Evolutionary conservation across 2,797 vertebrate genomes (phyloP), one percentile per base, ranked within the genome.

Genomic region (Lycodopsis pacificus): DNA sequence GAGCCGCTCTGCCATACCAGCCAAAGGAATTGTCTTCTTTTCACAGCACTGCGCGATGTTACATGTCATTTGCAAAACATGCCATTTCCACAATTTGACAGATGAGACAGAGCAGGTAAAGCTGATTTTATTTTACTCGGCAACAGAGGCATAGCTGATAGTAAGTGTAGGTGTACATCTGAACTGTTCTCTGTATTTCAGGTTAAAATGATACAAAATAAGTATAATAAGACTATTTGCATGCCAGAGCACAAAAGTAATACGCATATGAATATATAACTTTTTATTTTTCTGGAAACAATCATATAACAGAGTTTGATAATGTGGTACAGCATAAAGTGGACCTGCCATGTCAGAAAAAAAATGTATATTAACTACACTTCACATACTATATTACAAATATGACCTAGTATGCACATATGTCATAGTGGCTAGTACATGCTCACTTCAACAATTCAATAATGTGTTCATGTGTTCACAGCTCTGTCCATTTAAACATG

Each of bases 1-100:
- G 30, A 71, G 73, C 32, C 34, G 53, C 56, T 82, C 20, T 42
- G 54, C 17, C 6, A 34, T 34, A 34, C 32, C 75, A 69, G 56
- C 1, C 5, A 14, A 40, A 65, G 8, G 27, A 80, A 42, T 0
- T 53, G n/a, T 76, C 36, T 64, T 0, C 0, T 62, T 62, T 65
- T 74, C 54, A 73, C 63, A 34, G 56, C 1, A 0, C 9, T 2
- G 42, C 4, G 32, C 3, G 0, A 66, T 2, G 48, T 44, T 51
- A 66, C 51, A 13, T 0, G 3, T 49, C 2, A 27, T 25, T 38
- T 25, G 32, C 5, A 72, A 82, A 22, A 58, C 1, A 5, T 38
- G 51, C 54, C 32, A 38, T 63, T 66, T 68, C 25, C 7, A 63
- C 48, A 27, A 80, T 76, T 51, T 54, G 7, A 38, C 49, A 13